Evolutionary conservation across 2,113 vertebrate genomes (phyloP), one percentile per base, ranked within the genome.

Genomic region (Antidorcas marsupialis): DNA sequence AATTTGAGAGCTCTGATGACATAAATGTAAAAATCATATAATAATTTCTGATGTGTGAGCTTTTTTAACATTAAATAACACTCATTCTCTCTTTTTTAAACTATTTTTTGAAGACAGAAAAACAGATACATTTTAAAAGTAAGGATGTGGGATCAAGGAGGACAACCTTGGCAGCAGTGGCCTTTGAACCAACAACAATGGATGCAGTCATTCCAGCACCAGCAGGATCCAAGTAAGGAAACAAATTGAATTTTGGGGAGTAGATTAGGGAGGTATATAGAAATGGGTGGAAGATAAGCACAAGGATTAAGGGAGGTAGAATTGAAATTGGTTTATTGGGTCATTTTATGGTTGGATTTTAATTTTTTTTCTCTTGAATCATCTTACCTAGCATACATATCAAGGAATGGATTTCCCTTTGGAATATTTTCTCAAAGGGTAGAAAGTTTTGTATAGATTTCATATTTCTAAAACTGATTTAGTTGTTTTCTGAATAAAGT

Each of bases 171-270:
- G 99, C 99, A 99, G 97, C 99, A 99, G 96, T 99, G 99, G 99
- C 99, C 99, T 98, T 98, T 99, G 99, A 99, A 99, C 98, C 99
- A 99, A 96, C 99, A 99, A 97, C 99, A 99, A 89, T 99, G 99
- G 99, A 99, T 99, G 99, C 99, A 99, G 98, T 99, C 99, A 50
- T 99, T 99, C 98, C 99, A 99, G 98, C 99, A 99, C 98, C 99
- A 99, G 95, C 99, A 99, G 97, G 99, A 99, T 98, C 99, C 99
- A 99, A 99, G 99, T 99, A 98, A 99, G 99, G 98, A 97, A 96
- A 96, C 27, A 92, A 47, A 19, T 27, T 36, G 8, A 86, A 78
- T 83, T 52, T 87, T 74, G 57, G 57, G 43, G 19, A 50, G 8
- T 7, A 5, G 50, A 45, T 0, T 7, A 45, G 67, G 43, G 13